These are phyloP conservation scores for Phycodurus eques DNA, from an alignment of 2,113 vertebrate species.

Conservation along the genomic window DNA sequence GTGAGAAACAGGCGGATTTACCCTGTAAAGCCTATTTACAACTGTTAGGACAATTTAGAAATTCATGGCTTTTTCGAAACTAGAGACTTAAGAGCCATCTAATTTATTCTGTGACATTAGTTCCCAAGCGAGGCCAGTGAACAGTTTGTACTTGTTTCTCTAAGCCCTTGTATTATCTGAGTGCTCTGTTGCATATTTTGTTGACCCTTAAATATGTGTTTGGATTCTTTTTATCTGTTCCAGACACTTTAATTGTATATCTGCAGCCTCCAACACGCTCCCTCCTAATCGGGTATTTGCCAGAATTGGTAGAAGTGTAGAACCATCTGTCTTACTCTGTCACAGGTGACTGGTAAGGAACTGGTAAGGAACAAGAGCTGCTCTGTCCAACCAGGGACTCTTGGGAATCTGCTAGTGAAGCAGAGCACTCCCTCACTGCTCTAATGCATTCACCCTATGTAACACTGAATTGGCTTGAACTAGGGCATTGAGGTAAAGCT, in stretches of 20 bases:
- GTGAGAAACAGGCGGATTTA: slow-evolving; percentile 61
- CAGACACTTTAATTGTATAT: not conserved
- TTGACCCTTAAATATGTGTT: not conserved
- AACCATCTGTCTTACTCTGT: slow-evolving; percentile 59
- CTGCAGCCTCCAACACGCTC: not conserved
- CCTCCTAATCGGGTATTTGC: slow-evolving; percentile 21
- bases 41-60: slow-evolving; percentile 65
- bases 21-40: slow-evolving; percentile 66
- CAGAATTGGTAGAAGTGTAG: slow-evolving; percentile 40
- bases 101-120: slow-evolving; percentile 5
- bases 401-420: slow-evolving; percentile 25
- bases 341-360: slow-evolving; percentile 28
- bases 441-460: slow-evolving; percentile 29
- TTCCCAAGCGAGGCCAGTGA: slow-evolving; percentile 15
- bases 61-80: slow-evolving; percentile 32
- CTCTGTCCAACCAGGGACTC: slow-evolving; percentile 50
- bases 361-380: slow-evolving; percentile 25
- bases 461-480: slow-evolving; percentile 28
- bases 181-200: not conserved
- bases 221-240: not conserved
- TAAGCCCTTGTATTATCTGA: not conserved
- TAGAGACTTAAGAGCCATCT: not conserved
- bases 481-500: slow-evolving; percentile 18
- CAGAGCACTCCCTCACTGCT: slow-evolving; percentile 19
- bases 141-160: not conserved